These are phyloP conservation scores for Pogonomyrmex californicus DNA, from an alignment of 1,140 invertebrate species.

Conservation along the genomic window DNA sequence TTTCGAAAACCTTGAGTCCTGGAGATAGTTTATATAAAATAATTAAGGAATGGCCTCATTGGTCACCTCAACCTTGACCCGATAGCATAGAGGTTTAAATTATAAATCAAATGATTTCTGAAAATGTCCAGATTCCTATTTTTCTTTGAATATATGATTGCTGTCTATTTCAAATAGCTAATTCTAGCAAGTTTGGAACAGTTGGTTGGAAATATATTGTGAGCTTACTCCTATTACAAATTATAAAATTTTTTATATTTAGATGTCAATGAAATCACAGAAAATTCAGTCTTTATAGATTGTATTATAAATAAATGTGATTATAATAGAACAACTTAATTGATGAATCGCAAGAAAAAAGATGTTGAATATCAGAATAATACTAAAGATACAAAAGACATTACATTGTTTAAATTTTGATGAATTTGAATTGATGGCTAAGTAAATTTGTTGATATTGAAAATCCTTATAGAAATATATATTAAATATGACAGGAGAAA, in stretches of 20 bases:
- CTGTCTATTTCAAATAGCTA: not conserved
- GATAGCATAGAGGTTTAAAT: not conserved
- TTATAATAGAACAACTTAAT: not conserved
- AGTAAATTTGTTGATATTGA: constrained; percentile 3
- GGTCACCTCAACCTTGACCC: constrained; percentile 71
- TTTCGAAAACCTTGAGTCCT: constrained; percentile 90
- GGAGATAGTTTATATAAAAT: constrained; percentile 89
- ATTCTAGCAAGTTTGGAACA: not conserved
- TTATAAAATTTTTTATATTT: not conserved
- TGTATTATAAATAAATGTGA: no score
- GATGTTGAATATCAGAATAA: not conserved
- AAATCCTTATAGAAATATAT: not conserved
- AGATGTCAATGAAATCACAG: not conserved
- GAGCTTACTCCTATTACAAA: not conserved
- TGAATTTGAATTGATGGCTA: not conserved
- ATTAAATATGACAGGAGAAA: not conserved
- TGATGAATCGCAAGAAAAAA: not conserved
- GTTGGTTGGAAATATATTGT: not conserved
- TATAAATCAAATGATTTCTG: not conserved
- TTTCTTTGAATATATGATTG: not conserved
- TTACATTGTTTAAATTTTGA: not conserved
- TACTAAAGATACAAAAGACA: not conserved
- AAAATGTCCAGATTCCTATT: not conserved
- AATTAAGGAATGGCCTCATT: constrained; percentile 90
- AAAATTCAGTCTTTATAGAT: no score